Evolutionary conservation across 2,113 vertebrate species (phyloP), one percentile per base, ranked within the genome.

Genomic region (Orthonyx spaldingii): DNA sequence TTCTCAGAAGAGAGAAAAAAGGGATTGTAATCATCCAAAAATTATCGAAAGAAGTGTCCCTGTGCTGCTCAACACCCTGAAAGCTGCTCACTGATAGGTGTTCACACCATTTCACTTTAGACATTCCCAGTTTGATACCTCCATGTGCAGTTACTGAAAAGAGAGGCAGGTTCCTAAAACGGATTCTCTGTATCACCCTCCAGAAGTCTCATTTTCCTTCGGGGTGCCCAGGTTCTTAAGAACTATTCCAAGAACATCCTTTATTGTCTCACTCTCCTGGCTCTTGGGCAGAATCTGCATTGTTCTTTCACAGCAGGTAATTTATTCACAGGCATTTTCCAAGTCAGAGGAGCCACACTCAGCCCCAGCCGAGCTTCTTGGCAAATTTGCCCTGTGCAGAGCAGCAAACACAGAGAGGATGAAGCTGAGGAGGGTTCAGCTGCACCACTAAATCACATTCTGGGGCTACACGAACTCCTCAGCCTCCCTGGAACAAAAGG

Each of bases 261-360:
- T 87, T 16, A 44, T 28, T 52, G n/a, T 79, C 71, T 72, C n/a
- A 24, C 20, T 80, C 83, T 83, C 57, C 55, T 79, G 61, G 41
- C 65, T 87, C 28, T 76, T 64, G 44, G 47, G 47, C 59, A 77
- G 84, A 71, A 64, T 13, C 56, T 33, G 11, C 20, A 52, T 57
- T 53, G 41, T 41, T 71, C 53, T 89, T 93, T 75, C 60, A 71
- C 47, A 53, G 46, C 0, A 4, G 32, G 21, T 94, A 94, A 96
- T 94, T 93, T 89, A 94, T 95, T 89, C 84, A 82, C 69, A 91
- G 32, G 32, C n/a, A 78, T 92, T 96, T 92, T 92, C 77, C 47
- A 84, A 94, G 61, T 44, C 74, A 84, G 70, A 89, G 65, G 12
- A 71, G 22, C 13, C 52, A 41, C 86, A n/a, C 42, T 47, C 60